These are phyloP conservation scores for Bufo gargarizans DNA, from an alignment of 2,113 vertebrate species.

Conservation along the genomic window DNA sequence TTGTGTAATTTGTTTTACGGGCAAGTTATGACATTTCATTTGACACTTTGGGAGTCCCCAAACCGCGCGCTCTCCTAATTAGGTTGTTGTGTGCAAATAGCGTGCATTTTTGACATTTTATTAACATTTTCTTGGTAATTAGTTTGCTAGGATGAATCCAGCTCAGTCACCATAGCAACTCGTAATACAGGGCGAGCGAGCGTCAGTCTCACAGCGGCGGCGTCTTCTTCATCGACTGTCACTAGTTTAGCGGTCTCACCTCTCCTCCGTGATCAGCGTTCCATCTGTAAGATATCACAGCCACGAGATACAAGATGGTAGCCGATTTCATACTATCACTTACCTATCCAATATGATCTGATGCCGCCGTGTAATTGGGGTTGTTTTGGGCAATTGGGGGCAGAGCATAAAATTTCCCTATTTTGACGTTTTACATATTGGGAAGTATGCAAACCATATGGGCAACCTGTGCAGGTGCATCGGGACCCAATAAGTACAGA, in stretches of 20 bases:
- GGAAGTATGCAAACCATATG: not conserved
- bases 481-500: too few relatives aligned
- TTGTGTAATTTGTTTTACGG: not conserved
- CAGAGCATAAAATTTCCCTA: too few relatives aligned
- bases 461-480: not conserved
- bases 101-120: constrained; percentile 41
- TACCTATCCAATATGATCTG: not conserved
- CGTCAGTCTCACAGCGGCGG: not conserved
- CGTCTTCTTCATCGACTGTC: not conserved
- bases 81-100: constrained; percentile 12
- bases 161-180: constrained; percentile 43
- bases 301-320: not conserved
- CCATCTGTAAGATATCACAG: not conserved
- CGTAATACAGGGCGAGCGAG: not conserved
- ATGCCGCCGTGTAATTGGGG: too few relatives aligned
- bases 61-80: not conserved
- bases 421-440: too few relatives aligned
- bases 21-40: constrained; percentile 11
- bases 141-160: constrained; percentile 1
- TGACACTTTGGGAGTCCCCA: constrained; percentile 23
- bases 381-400: too few relatives aligned
- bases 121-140: constrained; percentile 47
- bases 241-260: not conserved
- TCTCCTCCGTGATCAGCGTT: not conserved
- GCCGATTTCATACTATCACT: not conserved